Base-by-base conservation (phyloP, 1,140 invertebrate genomes). In the Eupristina koningsbergeri region DNA sequence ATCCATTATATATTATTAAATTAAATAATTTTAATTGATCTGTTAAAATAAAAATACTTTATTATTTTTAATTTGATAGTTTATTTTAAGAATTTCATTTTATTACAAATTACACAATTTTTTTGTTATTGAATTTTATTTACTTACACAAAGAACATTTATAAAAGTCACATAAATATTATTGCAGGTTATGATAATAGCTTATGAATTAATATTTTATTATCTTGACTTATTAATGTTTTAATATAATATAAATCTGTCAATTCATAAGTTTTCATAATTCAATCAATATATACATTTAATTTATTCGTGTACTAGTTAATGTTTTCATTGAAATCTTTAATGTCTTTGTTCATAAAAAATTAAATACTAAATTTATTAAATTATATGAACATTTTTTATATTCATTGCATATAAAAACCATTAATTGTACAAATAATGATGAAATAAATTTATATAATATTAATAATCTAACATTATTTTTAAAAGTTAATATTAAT, bases 361-460 rank as follows among this genome's bases (percentile, higher is more conserved):
- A 67, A 39, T 29, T 86, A 47, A 83, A 78, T 39, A 76, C 63
- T 84, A 69, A 83, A 41, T 47, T 45, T 1, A 61, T 61, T 76
- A 69, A 83, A 76, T 76, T 64, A 7, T 50, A 73, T 58, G n/a
- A 22, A 81, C 73, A 75, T 0, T 36, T 63, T 81, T 64, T 64
- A 47, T 17, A 34, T 39, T 5, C n/a, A 45, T 19, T 64, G 5
- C 26, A 75, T 75, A 41, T n/a, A n/a, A 79, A 34, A 29, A 1
- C 11, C 6, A 45, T 29, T n/a, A 22, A 0, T 31, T 31, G 31
- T 9, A 22, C 39, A 64, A 64, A 8, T 29, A 19, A 39, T 41
- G 41, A 29, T 47, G 47, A 74, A 74, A 3, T 74, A 2, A 7
- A 74, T 74, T 74, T 47, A 74, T 50, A 11, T 5, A 39, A 69